A percentile compares a stretch with the other conserved stretches of the same genome.
Conservation (phyloP, 2,888 invertebrate species). For the Lithophane socia region DNA sequence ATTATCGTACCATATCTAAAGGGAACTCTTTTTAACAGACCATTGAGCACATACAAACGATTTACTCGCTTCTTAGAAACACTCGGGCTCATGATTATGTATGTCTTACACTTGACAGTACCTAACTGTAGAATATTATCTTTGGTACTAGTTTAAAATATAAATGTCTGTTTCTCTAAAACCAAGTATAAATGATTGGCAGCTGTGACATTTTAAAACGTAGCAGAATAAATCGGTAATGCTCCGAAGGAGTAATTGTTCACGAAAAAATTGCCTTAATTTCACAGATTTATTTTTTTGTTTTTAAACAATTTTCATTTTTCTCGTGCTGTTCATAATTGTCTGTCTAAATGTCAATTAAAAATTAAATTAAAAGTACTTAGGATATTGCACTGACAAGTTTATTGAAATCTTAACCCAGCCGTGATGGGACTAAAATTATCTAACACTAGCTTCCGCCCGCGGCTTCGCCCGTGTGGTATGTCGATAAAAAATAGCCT, state of each 20-base stretch:
- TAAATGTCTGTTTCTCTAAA: slow-evolving; percentile 27
- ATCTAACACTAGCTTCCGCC: too few species aligned
- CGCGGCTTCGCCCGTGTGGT: too few species aligned
- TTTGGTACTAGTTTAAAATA: slow-evolving; percentile 18
- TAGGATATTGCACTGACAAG: not conserved
- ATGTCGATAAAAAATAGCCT: too few species aligned
- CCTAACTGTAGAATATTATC: slow-evolving; percentile 21
- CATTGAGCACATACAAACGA: slow-evolving; percentile 64
- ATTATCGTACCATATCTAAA: slow-evolving; percentile 52
- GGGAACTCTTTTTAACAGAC: slow-evolving; percentile 58
- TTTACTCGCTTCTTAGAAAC: slow-evolving; percentile 51
- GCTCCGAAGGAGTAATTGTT: not conserved
- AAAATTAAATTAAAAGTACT: not conserved
- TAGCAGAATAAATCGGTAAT: slow-evolving; percentile 4
- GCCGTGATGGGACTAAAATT: not conserved
- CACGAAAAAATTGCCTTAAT: not conserved
- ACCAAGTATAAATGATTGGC: slow-evolving; percentile 50
- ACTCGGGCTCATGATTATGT: slow-evolving; percentile 60
- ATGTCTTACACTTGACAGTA: slow-evolving; percentile 32
- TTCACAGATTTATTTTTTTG: not conserved
- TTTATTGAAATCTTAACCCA: too few species aligned
- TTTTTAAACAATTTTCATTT: not conserved
- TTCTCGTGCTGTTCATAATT: not conserved
- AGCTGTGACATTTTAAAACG: slow-evolving; percentile 38
- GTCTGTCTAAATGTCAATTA: not conserved